phyloP scores from a whole-genome alignment of 2,113 vertebrate genomes.

The Panthera uncia region DNA sequence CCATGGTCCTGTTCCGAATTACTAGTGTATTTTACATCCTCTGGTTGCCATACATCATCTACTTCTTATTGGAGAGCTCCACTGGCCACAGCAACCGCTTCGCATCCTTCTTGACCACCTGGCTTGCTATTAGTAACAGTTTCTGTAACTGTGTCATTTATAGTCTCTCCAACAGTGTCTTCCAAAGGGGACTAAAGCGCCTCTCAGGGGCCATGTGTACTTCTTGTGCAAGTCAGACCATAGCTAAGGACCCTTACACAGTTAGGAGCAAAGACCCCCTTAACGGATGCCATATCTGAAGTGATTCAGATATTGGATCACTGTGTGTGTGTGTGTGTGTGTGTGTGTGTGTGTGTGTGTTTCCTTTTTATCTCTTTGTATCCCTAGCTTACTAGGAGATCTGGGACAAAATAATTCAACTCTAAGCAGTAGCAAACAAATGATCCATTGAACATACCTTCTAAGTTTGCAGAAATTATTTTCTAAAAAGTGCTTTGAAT shows the following conservation, averaged over 20 bases:
- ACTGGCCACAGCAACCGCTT: constrained; percentile 90
- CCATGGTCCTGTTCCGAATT: constrained; percentile 97
- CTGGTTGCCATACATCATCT: constrained; percentile 98
- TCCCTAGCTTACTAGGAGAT: constrained; percentile 67
- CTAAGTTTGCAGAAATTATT: constrained; percentile 82
- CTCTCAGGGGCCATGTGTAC: constrained; percentile 91
- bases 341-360: not conserved
- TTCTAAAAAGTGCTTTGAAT: constrained; percentile 77
- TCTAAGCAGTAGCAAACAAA: constrained; percentile 70
- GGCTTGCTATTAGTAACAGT: constrained; percentile 99
- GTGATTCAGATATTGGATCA: constrained; percentile 4
- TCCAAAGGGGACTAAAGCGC: constrained; percentile 96
- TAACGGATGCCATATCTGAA: constrained; percentile 87
- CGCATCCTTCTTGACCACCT: constrained; percentile 97
- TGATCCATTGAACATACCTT: constrained; percentile 63
- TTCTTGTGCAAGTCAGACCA: constrained; percentile 89
- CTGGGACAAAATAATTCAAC: constrained; percentile 59
- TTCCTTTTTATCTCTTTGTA: constrained; percentile 27
- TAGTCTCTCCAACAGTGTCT: constrained; percentile 98
- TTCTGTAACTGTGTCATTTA: constrained; percentile 99
- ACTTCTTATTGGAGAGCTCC: constrained; percentile 97
- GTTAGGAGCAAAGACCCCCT: constrained; percentile 85
- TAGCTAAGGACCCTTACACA: constrained; percentile 86
- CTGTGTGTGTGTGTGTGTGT: not conserved
- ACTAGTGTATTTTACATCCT: constrained; percentile 99